Evolutionary conservation across 1,140 invertebrate species (phyloP).

Genomic region (Apis cerana): DNA sequence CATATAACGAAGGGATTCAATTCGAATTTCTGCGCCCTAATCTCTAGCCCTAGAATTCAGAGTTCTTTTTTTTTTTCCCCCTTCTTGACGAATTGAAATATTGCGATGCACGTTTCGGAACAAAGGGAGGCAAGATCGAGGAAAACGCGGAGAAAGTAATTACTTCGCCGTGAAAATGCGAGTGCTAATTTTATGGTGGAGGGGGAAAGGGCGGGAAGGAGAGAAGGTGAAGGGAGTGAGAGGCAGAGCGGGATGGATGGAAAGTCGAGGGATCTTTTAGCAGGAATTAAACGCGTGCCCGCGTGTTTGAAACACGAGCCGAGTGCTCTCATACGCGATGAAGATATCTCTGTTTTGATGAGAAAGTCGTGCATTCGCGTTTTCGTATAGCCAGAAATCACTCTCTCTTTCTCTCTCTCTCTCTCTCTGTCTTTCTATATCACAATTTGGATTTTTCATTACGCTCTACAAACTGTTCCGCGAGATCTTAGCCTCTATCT

Average conservation of each 20-base stretch:
- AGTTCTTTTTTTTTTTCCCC: too few relatives aligned
- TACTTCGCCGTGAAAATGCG: slow-evolving; percentile 40
- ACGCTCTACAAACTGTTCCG: slow-evolving; percentile 10
- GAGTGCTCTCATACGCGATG: slow-evolving; percentile 39
- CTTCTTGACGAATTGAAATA: not conserved
- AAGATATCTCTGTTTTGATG: slow-evolving; percentile 41
- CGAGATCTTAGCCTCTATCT: slow-evolving; percentile 19
- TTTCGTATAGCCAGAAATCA: slow-evolving; percentile 43
- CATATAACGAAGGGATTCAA: not conserved
- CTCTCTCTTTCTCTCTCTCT: too few relatives aligned
- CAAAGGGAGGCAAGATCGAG: not conserved
- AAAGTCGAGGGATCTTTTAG: slow-evolving; percentile 36
- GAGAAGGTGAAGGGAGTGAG: not conserved
- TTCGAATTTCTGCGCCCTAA: not conserved
- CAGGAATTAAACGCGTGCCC: slow-evolving; percentile 41
- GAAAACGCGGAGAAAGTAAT: slow-evolving; percentile 27
- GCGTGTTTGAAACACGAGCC: slow-evolving; percentile 14
- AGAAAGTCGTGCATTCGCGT: slow-evolving; percentile 34
- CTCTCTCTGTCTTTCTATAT: not conserved
- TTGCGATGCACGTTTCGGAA: not conserved
- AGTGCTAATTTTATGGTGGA: slow-evolving; percentile 38
- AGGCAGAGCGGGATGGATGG: not conserved
- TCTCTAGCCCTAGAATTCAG: not conserved
- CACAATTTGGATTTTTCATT: slow-evolving; percentile 32
- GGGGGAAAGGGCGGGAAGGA: not conserved